Conservation (phyloP, 2,113 vertebrate species). For the Ginglymostoma cirratum region DNA sequence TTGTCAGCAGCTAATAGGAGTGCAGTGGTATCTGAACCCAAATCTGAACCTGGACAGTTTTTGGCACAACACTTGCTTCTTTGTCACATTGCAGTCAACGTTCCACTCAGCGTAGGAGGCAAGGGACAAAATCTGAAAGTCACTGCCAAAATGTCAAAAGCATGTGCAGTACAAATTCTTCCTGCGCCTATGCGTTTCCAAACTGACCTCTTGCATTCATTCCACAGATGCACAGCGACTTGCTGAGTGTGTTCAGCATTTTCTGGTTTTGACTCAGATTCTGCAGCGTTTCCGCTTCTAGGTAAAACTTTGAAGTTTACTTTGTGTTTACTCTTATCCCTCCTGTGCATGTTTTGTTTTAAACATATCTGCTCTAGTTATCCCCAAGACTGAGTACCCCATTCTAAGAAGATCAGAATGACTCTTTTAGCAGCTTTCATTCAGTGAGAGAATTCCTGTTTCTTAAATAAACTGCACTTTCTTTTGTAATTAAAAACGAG, state of each 20-base stretch:
- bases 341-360: background rate
- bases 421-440: background rate
- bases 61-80: no score
- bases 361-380: background rate
- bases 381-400: background rate
- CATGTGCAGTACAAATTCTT: background rate
- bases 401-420: background rate
- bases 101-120: background rate
- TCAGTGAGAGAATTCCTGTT: background rate
- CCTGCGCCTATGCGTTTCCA: background rate
- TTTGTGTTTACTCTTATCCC: background rate
- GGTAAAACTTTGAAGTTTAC: background rate
- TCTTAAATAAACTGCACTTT: background rate
- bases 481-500: background rate
- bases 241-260: background rate
- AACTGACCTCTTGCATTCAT: background rate
- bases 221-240: no score
- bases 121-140: background rate
- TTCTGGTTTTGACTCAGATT: background rate
- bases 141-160: background rate
- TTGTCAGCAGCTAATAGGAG: background rate
- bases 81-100: no score
- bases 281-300: background rate
- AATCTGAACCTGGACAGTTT: background rate
- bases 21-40: background rate